Base-by-base conservation (phyloP, 2,888 invertebrate genomes). In the Zaprionus lineosus region DNA sequence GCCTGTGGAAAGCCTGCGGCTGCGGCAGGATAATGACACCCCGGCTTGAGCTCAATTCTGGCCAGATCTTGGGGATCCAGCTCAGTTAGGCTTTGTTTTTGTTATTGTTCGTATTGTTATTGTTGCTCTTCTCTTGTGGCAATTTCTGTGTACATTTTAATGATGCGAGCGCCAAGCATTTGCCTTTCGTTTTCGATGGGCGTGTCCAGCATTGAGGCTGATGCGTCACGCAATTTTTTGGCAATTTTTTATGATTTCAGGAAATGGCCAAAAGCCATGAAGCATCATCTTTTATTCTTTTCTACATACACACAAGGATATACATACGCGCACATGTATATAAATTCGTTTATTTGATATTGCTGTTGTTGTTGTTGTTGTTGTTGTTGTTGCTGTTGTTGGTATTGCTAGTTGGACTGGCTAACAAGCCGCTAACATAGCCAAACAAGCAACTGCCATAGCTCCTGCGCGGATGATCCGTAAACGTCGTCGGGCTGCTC, bases 401-500 rank as follows among this genome's bases (percentile, higher is more conserved):
- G 48, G 57, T 64, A 60, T 51, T 51, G 48, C 15, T 40, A 57
- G 58, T 67, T 74, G 62, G 52, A 53, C 43, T 37, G 51, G 68
- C 70, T 86, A 86, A 86, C 84, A 86, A 86, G 86, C 75, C 62
- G 86, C 86, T 81, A 86, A 86, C 84, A 81, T 74, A 81, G 81
- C 58, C 65, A 62, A 71, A 61, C 64, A 62, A 50, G 34, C 62
- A 58, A 47, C 57, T 28, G 40, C 40, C 51, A 3, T 57, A 26
- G 43, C 62, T 71, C 57, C 67, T 51, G 43, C 46, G n/a, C 51
- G 71, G 57, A 53, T 74, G 75, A 76, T 76, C 76, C 73, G 50
- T 56, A 50, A 53, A 64, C 57, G 41, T 40, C 44, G 59, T 34
- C 44, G 43, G 59, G 58, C 34, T 52, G 77, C 77, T 81, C 82